Conservation (phyloP, 2,113 vertebrate species). For the Emydocephalus ijimae region DNA sequence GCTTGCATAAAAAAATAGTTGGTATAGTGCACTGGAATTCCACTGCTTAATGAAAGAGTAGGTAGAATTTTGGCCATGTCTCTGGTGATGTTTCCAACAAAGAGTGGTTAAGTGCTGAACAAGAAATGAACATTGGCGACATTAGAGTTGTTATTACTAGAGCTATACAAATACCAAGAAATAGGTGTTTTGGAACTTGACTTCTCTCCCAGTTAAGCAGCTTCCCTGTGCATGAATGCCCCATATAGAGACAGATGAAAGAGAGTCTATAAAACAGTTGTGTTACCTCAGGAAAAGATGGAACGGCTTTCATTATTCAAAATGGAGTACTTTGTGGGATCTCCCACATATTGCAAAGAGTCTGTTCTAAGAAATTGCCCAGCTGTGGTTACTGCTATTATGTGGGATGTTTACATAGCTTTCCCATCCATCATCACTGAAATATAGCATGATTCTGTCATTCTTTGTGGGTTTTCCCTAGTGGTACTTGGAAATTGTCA, state of each 20-base stretch:
- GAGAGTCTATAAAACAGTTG: not conserved
- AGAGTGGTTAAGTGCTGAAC: slow-evolving; percentile 36
- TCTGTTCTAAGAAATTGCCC: not conserved
- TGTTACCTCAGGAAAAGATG: not conserved
- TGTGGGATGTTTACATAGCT: slow-evolving; percentile 16
- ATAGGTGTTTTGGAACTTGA: not conserved
- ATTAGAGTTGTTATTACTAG: slow-evolving; percentile 33
- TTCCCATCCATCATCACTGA: slow-evolving; percentile 14
- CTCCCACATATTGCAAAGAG: not conserved
- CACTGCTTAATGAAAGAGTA: slow-evolving; percentile 52
- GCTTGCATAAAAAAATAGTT: slow-evolving; percentile 35
- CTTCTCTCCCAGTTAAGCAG: not conserved
- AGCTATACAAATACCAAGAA: not conserved
- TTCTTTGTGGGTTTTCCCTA: slow-evolving; percentile 12
- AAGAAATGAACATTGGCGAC: slow-evolving; percentile 39
- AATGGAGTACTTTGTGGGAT: not conserved
- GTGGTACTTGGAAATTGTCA: slow-evolving; percentile 20
- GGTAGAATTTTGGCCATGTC: slow-evolving; percentile 49
- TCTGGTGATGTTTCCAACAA: slow-evolving; percentile 47
- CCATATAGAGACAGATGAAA: not conserved
- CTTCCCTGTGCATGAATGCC: not conserved
- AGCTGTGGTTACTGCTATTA: slow-evolving; percentile 27
- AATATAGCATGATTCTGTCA: slow-evolving; percentile 8
- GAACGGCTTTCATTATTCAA: not conserved
- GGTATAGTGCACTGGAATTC: not conserved